Base-by-base conservation (phyloP, 1,140 invertebrate species). In the Tribolium castaneum region DNA sequence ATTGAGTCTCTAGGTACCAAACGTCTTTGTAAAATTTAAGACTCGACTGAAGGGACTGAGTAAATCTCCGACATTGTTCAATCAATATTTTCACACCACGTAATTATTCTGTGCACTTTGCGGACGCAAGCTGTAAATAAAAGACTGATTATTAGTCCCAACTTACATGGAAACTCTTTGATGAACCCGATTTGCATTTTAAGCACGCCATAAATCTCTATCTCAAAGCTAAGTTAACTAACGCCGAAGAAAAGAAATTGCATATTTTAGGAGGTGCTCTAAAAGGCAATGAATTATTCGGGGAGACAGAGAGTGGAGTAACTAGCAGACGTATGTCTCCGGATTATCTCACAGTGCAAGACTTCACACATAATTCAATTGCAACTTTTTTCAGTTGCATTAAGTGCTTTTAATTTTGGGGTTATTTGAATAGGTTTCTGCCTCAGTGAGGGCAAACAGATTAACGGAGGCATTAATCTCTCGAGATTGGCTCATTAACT, bases 201-300 rank as follows among this genome's bases (percentile, higher is more conserved):
- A 59, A 59, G 22, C 16, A 30, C 54, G 54, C 54, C 22, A 14
- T 59, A 59, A 59, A 59, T 59, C 54, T 59, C 19, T 59, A 22
- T 59, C 54, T 59, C 54, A 59, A 59, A 59, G 19, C 19, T 59
- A 59, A 59, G 22, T 59, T 59, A 59, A 59, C 54, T 59, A 59
- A 59, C 22, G 54, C 54, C 54, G 54, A 59, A 59, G 54, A 59
- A 59, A 59, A 59, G 54, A 59, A 59, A 59, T 25, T 59, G 54
- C 54, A 59, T 59, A 59, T 59, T 59, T 59, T 59, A 59, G 54
- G 54, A 59, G 54, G 54, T 59, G 54, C 14, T 22, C 54, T 22
- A 59, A 59, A 12, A 59, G 54, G 22, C 13, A 22, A 59, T 59
- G 19, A 59, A 59, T 59, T 59, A 59, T 59, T 59, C 54, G 13